Evolutionary conservation across 2,797 vertebrate genomes (phyloP).

Genomic region (Salmo trutta): DNA sequence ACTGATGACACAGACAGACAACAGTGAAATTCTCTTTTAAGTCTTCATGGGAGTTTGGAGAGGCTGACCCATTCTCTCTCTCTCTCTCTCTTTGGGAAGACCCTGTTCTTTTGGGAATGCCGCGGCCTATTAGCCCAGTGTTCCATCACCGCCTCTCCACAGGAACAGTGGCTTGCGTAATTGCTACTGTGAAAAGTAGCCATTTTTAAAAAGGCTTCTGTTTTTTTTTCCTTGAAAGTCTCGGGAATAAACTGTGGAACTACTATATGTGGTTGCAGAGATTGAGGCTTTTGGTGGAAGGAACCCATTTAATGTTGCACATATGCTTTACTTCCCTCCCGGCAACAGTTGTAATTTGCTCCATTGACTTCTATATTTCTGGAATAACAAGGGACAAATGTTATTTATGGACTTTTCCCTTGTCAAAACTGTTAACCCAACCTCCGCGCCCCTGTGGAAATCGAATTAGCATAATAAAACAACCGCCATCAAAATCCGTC

Average conservation of each 20-base stretch:
- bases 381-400: constrained; percentile 44
- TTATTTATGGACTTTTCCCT: constrained; percentile 49
- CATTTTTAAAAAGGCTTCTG: constrained; percentile 29
- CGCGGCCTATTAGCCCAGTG: not conserved
- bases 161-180: constrained; percentile 35
- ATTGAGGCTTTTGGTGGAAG: constrained; percentile 12
- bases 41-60: constrained; percentile 54
- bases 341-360: constrained; percentile 29
- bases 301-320: not conserved
- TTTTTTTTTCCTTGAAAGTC: constrained; percentile 36
- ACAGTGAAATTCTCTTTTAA: constrained; percentile 70
- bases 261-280: constrained; percentile 27
- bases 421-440: constrained; percentile 13
- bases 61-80: constrained; percentile 18
- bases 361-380: constrained; percentile 50
- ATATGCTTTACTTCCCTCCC: constrained; percentile 13
- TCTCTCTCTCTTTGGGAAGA: constrained; percentile 11
- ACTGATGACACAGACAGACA: constrained; percentile 33
- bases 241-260: constrained; percentile 10
- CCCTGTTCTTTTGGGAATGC: constrained; percentile 35
- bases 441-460: not conserved
- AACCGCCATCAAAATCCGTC: no score
- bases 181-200: constrained; percentile 48
- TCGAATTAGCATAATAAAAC: no score
- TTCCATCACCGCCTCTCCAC: constrained; percentile 32